phyloP scores from a whole-genome alignment of 1,140 invertebrate species.

The Panulirus ornatus region DNA sequence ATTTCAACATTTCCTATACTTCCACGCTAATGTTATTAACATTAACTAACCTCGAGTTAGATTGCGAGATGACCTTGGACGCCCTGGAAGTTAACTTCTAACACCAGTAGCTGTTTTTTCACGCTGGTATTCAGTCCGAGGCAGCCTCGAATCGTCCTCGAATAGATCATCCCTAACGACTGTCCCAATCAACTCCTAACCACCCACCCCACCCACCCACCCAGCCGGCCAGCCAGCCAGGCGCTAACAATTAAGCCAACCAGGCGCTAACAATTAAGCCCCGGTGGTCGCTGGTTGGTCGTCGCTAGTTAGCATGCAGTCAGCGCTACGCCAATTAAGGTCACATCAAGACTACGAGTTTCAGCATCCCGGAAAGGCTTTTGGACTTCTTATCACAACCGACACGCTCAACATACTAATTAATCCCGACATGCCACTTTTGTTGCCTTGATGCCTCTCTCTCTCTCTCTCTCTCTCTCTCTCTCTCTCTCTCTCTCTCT shows the following conservation, averaged over 20 bases:
- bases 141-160: too few relatives aligned
- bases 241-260: conserved; percentile 25
- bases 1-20: too few relatives aligned
- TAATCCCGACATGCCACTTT: conserved; percentile 4
- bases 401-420: conserved; percentile 19
- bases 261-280: conserved; percentile 40
- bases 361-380: conserved; percentile 25
- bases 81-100: too few relatives aligned
- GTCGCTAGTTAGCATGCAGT: conserved; percentile 20
- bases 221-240: conserved; percentile 8
- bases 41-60: too few relatives aligned
- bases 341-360: conserved; percentile 10
- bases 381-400: conserved; percentile 16
- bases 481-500: neutral
- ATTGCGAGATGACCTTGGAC: too few relatives aligned
- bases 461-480: conserved; percentile 8
- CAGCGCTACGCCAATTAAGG: conserved; percentile 39
- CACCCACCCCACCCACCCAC: neutral
- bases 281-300: conserved; percentile 17
- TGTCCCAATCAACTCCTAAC: neutral
- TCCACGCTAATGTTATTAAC: too few relatives aligned
- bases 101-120: too few relatives aligned
- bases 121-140: too few relatives aligned
- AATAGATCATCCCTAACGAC: too few relatives aligned
- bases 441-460: neutral